Evolutionary conservation across 2,113 vertebrate species (phyloP).

Genomic region (Forbesichthys agassizii): DNA sequence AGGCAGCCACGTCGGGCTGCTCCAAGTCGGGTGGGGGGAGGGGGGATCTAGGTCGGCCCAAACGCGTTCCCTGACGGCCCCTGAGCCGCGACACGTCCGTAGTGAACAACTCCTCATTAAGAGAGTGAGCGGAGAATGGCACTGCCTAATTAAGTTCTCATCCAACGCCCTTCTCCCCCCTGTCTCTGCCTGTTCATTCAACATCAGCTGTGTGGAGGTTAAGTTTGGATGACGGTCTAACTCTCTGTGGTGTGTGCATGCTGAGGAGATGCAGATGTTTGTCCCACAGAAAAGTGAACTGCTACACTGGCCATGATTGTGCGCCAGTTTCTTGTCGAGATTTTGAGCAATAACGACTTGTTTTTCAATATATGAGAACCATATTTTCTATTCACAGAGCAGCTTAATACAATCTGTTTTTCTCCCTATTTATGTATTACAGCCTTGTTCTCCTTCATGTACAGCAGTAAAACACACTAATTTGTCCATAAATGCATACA

Average conservation of each 20-base stretch:
- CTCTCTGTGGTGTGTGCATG: slow-evolving; percentile 43
- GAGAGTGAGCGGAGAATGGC: slow-evolving; percentile 59
- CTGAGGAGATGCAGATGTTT: slow-evolving; percentile 21
- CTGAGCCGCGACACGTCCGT: slow-evolving; percentile 21
- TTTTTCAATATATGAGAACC: not conserved
- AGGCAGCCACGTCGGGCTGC: slow-evolving; percentile 24
- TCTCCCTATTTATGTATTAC: slow-evolving; percentile 20
- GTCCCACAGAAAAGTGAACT: not conserved
- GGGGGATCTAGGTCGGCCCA: slow-evolving; percentile 54
- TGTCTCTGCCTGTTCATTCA: slow-evolving; percentile 51
- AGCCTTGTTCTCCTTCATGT: slow-evolving; percentile 10
- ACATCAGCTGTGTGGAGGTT: slow-evolving; percentile 46
- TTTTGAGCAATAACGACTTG: slow-evolving; percentile 14
- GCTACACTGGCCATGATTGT: not conserved
- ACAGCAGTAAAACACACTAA: slow-evolving; percentile 37
- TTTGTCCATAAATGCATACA: slow-evolving; percentile 34
- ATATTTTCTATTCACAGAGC: slow-evolving; percentile 23
- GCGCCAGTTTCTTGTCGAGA: not conserved
- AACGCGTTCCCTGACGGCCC: not conserved
- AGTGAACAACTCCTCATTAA: slow-evolving; percentile 78
- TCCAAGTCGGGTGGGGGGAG: no score
- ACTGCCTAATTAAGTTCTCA: slow-evolving; percentile 75
- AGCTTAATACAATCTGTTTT: slow-evolving; percentile 14
- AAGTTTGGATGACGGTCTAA: slow-evolving; percentile 45
- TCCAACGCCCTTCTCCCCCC: slow-evolving; percentile 64